These are phyloP conservation scores for Noctilio leporinus DNA, from an alignment of 2,113 vertebrate species.

Conservation along the genomic window DNA sequence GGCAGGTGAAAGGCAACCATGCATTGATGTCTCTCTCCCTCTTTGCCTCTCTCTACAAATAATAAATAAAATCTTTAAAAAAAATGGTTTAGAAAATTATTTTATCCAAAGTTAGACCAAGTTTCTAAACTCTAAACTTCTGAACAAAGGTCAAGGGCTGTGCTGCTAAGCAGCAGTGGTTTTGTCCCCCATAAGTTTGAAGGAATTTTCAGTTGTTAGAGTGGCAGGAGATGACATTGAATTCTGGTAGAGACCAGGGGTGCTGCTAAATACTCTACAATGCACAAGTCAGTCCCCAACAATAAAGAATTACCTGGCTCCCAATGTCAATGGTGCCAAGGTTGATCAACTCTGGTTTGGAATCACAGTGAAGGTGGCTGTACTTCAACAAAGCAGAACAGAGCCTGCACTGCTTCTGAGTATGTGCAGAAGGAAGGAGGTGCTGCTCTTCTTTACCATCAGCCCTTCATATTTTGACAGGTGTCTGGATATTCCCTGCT, in stretches of 20 bases:
- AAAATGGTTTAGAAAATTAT: not conserved
- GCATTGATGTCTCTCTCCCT: too few relatives aligned
- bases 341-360: not conserved
- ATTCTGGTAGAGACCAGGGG: not conserved
- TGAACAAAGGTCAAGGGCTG: not conserved
- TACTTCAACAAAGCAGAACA: not conserved
- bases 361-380: not conserved
- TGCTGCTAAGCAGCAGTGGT: too few relatives aligned
- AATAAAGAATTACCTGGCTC: not conserved
- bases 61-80: too few relatives aligned
- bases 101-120: not conserved
- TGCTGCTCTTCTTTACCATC: rapidly evolving
- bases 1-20: too few relatives aligned
- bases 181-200: not conserved
- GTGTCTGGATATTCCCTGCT: slow-evolving; percentile 90
- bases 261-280: not conserved
- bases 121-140: not conserved
- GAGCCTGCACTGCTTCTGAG: not conserved
- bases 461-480: slow-evolving; percentile 74
- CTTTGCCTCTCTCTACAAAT: too few relatives aligned
- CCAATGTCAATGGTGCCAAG: not conserved
- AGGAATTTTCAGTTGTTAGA: not conserved
- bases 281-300: not conserved
- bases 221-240: not conserved
- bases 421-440: not conserved